phyloP scores from a whole-genome alignment of 1,140 invertebrate species.

The Meloidogyne exigua region DNA sequence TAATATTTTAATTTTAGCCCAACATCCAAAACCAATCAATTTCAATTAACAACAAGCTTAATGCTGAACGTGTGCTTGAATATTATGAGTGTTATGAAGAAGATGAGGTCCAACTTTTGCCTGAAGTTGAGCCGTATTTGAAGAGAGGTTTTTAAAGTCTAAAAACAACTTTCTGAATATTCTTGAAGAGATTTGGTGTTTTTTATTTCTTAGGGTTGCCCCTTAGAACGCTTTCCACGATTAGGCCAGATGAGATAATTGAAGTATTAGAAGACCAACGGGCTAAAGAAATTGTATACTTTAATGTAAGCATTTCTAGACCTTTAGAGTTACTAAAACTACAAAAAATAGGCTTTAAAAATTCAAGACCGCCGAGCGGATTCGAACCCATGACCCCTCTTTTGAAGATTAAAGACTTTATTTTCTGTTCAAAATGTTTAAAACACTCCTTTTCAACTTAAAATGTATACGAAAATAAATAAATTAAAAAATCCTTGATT shows the following conservation, averaged over 20 bases:
- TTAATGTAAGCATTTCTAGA: neutral
- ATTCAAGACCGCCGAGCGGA: neutral
- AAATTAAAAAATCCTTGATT: neutral
- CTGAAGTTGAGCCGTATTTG: slow-evolving; percentile 13
- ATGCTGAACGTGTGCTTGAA: neutral
- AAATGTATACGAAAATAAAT: too few species aligned
- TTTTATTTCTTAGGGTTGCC: neutral
- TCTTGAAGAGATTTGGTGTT: too few species aligned
- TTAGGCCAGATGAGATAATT: slow-evolving; percentile 2
- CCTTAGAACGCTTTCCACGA: neutral
- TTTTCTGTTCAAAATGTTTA: too few species aligned
- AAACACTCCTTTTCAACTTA: too few species aligned
- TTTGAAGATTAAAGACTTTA: too few species aligned
- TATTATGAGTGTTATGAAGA: slow-evolving; percentile 9
- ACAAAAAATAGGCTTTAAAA: neutral
- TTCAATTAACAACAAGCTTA: neutral
- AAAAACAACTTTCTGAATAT: too few species aligned
- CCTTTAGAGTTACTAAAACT: neutral
- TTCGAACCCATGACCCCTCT: neutral
- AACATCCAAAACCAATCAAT: neutral
- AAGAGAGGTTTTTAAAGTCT: neutral
- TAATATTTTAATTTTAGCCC: too few species aligned
- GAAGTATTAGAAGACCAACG: slow-evolving; percentile 18
- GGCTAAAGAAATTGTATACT: neutral
- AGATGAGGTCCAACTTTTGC: slow-evolving; percentile 1